Evolutionary conservation across 2,113 vertebrate genomes (phyloP), one percentile per base, ranked within the genome.

Genomic region (Trematocara marginatum): DNA sequence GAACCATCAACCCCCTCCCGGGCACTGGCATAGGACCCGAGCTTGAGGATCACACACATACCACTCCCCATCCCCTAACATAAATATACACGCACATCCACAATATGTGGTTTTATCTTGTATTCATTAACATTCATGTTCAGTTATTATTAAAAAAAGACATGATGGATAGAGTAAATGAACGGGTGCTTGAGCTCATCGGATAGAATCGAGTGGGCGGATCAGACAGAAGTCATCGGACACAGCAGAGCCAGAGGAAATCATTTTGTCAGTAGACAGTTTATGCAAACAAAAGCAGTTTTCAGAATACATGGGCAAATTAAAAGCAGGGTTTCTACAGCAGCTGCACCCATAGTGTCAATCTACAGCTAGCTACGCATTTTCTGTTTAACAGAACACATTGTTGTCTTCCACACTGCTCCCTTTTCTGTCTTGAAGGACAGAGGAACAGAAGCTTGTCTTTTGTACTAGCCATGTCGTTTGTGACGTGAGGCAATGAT

Each of bases 351-450:
- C 80, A 35, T 57, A 82, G 59, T 4, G 81, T 81, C n/a, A 82
- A n/a, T 87, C 82, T 66, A 45, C 16, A 86, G 64, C 20, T 9
- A 81, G 66, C 83, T 84, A 82, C 18, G 26, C 35, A 38, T 79
- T 91, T 89, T 78, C 83, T 80, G 61, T 66, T 61, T 88, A 31
- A 87, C 26, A 82, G 79, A 89, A 80, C 34, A 84, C 83, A 82
- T 84, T 61, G 88, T 91, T 87, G 74, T 90, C 35, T 88, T 78
- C 53, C 35, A 79, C 38, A 1, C 53, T 6, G 76, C 78, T 81
- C 11, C 61, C 76, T 74, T 87, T 52, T 34, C 20, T 59, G 74
- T 76, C 89, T 76, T 88, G 80, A 90, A 92, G 89, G 84, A 64
- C 42, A 78, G 54, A 76, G 29, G 13, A 90, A 89, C 82, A 85